Conservation (phyloP, 2,888 invertebrate species). For the Deroplatys truncata region DNA sequence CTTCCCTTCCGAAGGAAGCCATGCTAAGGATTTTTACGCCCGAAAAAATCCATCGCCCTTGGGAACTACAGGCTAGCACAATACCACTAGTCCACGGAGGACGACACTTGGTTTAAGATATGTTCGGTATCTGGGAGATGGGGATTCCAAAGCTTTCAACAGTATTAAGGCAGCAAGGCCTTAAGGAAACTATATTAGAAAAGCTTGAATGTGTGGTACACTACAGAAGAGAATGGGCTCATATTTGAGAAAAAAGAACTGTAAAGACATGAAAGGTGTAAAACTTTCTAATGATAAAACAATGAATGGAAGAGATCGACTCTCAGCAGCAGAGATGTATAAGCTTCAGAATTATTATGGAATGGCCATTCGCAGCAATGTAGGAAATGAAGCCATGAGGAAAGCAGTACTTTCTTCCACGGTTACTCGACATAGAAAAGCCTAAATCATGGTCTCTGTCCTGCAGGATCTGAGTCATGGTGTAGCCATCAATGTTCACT, state of each 20-base stretch:
- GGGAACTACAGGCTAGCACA: too few relatives aligned
- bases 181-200: too few relatives aligned
- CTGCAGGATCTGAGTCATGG: not conserved
- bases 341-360: constrained; percentile 26
- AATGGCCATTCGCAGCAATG: too few relatives aligned
- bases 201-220: constrained; percentile 24
- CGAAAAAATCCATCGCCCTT: too few relatives aligned
- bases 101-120: too few relatives aligned
- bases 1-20: too few relatives aligned
- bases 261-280: constrained; percentile 16
- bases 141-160: too few relatives aligned
- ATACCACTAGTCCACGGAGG: too few relatives aligned
- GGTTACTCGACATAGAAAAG: constrained; percentile 24
- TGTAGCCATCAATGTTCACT: constrained; percentile 11
- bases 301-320: constrained; percentile 1
- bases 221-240: constrained; percentile 20
- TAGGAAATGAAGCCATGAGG: constrained; percentile 19
- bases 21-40: too few relatives aligned
- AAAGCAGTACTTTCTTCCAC: constrained; percentile 27
- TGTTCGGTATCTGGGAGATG: too few relatives aligned
- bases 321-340: constrained; percentile 16
- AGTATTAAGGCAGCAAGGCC: too few relatives aligned
- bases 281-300: constrained; percentile 21
- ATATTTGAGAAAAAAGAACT: constrained; percentile 10
- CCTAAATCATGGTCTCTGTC: constrained; percentile 26